phyloP scores from a whole-genome alignment of 2,888 invertebrate genomes.

The Caenorhabditis japonica region DNA sequence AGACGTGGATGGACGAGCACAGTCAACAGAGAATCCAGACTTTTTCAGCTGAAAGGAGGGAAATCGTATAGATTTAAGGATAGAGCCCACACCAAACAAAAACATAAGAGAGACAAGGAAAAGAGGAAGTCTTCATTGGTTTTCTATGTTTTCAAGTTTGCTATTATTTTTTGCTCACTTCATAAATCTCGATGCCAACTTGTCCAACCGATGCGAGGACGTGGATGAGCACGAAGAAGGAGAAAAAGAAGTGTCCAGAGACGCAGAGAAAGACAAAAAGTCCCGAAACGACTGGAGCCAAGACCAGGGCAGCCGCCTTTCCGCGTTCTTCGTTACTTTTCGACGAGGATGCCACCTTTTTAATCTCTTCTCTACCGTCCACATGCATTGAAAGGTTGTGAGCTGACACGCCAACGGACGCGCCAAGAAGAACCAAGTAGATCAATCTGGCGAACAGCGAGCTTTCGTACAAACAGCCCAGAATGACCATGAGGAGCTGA shows the following conservation, averaged over 20 bases:
- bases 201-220: not conserved
- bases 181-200: not conserved
- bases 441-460: constrained; percentile 31
- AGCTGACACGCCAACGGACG: constrained; percentile 28
- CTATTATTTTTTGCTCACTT: no score
- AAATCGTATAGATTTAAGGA: no score
- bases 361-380: constrained; percentile 43
- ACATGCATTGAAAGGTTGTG: constrained; percentile 20
- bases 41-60: no score
- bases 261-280: not conserved
- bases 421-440: constrained; percentile 22
- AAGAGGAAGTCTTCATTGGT: no score
- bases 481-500: constrained; percentile 31
- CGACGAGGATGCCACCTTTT: constrained; percentile 1
- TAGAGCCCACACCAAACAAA: no score
- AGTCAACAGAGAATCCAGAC: no score
- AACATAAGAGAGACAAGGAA: no score
- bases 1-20: no score
- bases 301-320: constrained; percentile 29
- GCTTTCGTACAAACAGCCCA: constrained; percentile 31
- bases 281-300: constrained; percentile 10
- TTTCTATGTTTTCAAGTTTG: no score
- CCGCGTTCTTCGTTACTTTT: constrained; percentile 21
- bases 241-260: constrained; percentile 4
- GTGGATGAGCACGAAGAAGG: not conserved